Evolutionary conservation across 2,797 vertebrate genomes (phyloP), one percentile per base, ranked within the genome.

Genomic region (Halcyon chelicuti): DNA sequence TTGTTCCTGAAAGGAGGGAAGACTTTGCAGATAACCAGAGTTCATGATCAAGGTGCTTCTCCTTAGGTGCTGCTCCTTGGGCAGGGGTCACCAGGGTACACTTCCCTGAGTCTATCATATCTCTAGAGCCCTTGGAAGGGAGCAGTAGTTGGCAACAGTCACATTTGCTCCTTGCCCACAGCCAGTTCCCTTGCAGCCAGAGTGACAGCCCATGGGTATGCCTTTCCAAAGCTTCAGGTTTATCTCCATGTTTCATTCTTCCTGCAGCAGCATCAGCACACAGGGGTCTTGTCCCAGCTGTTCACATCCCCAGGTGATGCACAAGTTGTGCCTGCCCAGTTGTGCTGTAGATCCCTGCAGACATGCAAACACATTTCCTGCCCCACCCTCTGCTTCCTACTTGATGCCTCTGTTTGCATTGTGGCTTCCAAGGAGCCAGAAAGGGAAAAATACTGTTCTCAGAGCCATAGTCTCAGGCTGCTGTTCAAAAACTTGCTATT

Each of bases 21-120:
- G 26, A 39, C 33, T 70, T 73, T 14, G 14, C 33, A 67, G 63
- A 52, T 93, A 62, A 7, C 4, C 16, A 46, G 13, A 31, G 17
- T 12, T 46, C 11, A 33, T 0, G 0, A 26, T 20, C 18, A 70
- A 42, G 19, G 5, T 81, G 31, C 10, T 88, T n/a, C n/a, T 88
- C 25, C 67, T 57, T 31, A 31, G 33, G 47, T 47, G 57, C 19
- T 58, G 28, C 44, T 81, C 11, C 46, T n/a, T 12, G 22, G 31
- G 18, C 49, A 75, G 16, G 6, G 4, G 3, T 83, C 39, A 35
- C 61, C 47, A 73, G 35, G 31, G 26, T 51, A 20, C n/a, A 3
- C 16, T 33, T 73, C 26, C 19, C 14, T 13, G n/a, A 76, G 66
- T 2, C 46, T 39, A 2, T 37, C 6, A 11, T 37, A 11, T 33